These are phyloP conservation scores for Clusia tigrina DNA, from an alignment of 2,888 invertebrate genomes.

Conservation along the genomic window DNA sequence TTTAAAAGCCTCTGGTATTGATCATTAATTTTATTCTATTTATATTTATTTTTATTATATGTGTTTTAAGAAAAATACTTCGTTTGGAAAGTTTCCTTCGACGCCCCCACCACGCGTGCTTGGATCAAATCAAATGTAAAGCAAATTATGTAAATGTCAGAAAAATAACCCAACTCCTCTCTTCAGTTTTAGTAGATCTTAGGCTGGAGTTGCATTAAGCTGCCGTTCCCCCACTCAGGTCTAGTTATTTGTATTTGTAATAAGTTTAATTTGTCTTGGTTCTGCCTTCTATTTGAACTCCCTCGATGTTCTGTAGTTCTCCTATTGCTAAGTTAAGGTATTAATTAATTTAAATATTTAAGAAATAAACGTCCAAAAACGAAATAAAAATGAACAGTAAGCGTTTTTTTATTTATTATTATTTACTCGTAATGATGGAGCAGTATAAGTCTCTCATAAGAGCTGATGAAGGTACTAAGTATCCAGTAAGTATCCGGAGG, in stretches of 20 bases:
- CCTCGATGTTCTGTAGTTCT: not conserved
- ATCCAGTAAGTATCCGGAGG: too few species aligned
- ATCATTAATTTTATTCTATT: too few species aligned
- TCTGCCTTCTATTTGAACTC: not conserved
- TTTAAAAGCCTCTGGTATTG: too few species aligned
- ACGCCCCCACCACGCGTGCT: too few species aligned
- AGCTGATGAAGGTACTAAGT: too few species aligned
- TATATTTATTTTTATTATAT: too few species aligned
- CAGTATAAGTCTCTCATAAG: too few species aligned
- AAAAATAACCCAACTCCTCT: too few species aligned
- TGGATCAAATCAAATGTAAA: too few species aligned
- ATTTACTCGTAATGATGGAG: not conserved
- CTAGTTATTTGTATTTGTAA: not conserved
- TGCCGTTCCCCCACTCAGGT: constrained; percentile 1
- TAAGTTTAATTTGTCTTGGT: not conserved
- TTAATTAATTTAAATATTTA: not conserved
- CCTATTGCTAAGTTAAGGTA: not conserved
- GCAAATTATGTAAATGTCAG: too few species aligned
- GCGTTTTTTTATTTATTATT: not conserved
- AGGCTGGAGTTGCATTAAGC: not conserved
- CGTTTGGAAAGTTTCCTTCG: not conserved
- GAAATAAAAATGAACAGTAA: not conserved
- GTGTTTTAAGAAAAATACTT: too few species aligned
- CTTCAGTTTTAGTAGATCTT: not conserved
- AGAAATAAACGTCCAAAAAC: constrained; percentile 8